Percentiles rank a stretch among this genome's conserved stretches.
These are phyloP conservation scores for Smutsia temminckii DNA, from an alignment of 2,797 vertebrate genomes.

Conservation along the genomic window DNA sequence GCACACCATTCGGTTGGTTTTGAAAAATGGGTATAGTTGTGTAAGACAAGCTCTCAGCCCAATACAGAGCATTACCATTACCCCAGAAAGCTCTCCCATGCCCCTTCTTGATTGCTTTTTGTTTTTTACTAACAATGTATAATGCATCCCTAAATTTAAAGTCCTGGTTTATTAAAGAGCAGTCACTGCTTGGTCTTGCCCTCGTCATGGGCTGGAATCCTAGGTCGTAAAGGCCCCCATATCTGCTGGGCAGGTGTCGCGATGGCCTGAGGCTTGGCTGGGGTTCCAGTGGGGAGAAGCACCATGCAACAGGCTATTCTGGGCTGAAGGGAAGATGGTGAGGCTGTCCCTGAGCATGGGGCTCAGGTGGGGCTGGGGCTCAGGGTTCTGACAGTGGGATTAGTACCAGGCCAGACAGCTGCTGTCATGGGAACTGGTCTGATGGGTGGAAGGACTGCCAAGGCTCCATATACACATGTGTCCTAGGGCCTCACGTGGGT, in stretches of 20 bases:
- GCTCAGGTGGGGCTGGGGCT: not conserved
- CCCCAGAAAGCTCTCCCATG: not conserved
- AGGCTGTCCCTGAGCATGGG: accelerated
- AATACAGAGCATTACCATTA: accelerated
- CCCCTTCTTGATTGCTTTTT: not conserved
- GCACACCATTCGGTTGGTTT: not conserved
- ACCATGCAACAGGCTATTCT: not conserved
- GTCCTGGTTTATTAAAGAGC: not conserved
- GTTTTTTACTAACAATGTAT: too few relatives aligned
- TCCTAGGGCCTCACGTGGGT: not conserved
- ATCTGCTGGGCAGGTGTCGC: not conserved
- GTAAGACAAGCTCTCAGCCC: not conserved
- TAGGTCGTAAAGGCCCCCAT: not conserved
- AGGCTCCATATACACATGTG: accelerated
- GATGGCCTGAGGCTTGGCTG: not conserved
- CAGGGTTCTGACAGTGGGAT: not conserved
- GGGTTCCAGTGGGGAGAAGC: not conserved
- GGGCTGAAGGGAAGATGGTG: not conserved
- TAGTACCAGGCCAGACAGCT: not conserved
- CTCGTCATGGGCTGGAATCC: accelerated
- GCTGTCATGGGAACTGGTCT: accelerated
- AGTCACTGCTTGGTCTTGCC: too few relatives aligned
- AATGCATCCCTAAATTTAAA: not conserved
- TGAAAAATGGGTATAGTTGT: accelerated
- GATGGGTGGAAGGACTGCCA: not conserved